phyloP scores from a whole-genome alignment of 2,888 invertebrate genomes.

The Frankliniella intonsa region DNA sequence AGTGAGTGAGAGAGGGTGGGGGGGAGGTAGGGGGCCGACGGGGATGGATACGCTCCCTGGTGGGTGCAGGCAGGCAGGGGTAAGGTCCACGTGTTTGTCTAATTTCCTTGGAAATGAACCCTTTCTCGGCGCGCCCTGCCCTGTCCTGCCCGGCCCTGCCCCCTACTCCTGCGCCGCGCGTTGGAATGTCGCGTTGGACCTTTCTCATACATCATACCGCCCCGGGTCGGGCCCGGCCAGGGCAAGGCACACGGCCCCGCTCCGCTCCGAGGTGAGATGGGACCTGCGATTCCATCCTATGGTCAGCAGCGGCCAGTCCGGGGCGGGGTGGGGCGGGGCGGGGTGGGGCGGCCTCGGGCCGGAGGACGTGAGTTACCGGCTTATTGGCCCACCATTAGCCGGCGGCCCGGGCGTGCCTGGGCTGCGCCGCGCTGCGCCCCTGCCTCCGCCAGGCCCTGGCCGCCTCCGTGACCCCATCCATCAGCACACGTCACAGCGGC shows the following conservation, averaged over 20 bases:
- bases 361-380: constrained; percentile 10
- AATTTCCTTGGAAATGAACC: too few species aligned
- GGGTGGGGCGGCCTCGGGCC: neutral
- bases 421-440: neutral
- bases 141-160: neutral
- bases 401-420: neutral
- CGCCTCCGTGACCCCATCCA: neutral
- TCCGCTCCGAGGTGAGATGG: neutral
- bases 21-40: neutral
- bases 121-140: neutral
- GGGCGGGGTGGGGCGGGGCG: too few species aligned
- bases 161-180: neutral
- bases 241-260: neutral
- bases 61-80: too few species aligned
- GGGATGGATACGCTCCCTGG: neutral
- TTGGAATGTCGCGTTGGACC: neutral
- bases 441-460: neutral
- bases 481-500: neutral
- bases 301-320: neutral
- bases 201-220: constrained; percentile 11
- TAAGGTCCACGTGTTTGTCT: too few species aligned
- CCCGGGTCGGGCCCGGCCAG: neutral
- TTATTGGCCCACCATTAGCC: constrained; percentile 16
- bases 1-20: neutral
- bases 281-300: constrained; percentile 2